Evolutionary conservation across 2,797 vertebrate species (phyloP).

Genomic region (Tenualosa ilisha): DNA sequence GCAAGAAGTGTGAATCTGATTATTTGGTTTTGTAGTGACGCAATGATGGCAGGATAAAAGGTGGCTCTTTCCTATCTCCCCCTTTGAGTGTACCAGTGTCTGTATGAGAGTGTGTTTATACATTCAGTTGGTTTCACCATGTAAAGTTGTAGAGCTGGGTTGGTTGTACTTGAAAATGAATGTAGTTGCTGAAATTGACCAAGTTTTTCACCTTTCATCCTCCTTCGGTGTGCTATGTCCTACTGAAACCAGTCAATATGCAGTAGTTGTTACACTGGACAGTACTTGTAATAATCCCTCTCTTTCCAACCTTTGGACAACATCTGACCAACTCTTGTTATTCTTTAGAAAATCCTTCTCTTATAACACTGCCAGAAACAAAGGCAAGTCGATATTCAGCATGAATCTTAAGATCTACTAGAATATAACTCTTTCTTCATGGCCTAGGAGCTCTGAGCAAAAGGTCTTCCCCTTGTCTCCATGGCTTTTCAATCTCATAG

Average conservation of each 20-base stretch:
- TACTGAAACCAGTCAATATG: neutral
- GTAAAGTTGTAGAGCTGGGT: neutral
- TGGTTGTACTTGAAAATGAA: neutral
- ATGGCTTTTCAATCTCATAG: neutral
- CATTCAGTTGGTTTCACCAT: neutral
- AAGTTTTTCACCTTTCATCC: neutral
- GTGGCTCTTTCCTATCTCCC: neutral
- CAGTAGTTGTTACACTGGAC: neutral
- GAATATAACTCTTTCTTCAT: neutral
- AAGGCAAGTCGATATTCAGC: neutral
- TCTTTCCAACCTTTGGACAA: neutral
- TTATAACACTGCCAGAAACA: neutral
- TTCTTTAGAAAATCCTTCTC: neutral
- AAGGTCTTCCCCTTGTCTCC: neutral
- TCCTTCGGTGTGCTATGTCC: neutral
- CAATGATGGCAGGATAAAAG: neutral
- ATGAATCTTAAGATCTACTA: neutral
- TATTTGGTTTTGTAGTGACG: slow-evolving; percentile 56
- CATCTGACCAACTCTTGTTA: neutral
- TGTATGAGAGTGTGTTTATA: neutral
- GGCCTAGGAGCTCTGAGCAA: neutral
- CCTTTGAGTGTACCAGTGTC: neutral
- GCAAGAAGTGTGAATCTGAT: slow-evolving; percentile 43
- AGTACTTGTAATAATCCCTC: neutral
- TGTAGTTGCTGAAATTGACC: neutral